Evolutionary conservation across 2,888 invertebrate species (phyloP).

Genomic region (Galerucella calmariensis): DNA sequence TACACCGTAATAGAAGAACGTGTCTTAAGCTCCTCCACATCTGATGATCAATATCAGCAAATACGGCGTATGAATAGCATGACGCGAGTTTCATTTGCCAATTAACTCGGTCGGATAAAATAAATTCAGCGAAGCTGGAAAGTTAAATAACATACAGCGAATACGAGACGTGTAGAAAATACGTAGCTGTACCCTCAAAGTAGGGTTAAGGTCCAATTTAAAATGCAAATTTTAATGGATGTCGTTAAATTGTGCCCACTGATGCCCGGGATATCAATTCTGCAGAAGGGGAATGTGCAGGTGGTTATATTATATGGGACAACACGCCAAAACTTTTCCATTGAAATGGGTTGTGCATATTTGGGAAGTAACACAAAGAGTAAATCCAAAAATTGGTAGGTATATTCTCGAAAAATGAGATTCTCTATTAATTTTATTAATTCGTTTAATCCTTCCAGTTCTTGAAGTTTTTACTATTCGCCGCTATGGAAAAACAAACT

Average conservation of each 20-base stretch:
- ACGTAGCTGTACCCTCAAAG: slow-evolving; percentile 14
- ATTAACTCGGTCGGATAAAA: slow-evolving; percentile 2
- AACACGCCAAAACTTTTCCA: not conserved
- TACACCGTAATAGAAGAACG: slow-evolving; percentile 9
- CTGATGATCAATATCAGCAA: slow-evolving; percentile 10
- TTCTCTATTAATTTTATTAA: too few relatives aligned
- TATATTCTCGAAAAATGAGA: too few relatives aligned
- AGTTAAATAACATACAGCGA: slow-evolving; percentile 27
- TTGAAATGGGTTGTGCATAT: too few relatives aligned
- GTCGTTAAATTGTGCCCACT: slow-evolving; percentile 23
- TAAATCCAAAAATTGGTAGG: too few relatives aligned
- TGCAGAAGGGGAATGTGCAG: not conserved
- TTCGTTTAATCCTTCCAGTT: too few relatives aligned
- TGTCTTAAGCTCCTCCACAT: not conserved
- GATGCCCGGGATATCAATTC: slow-evolving; percentile 12
- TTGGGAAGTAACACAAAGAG: too few relatives aligned
- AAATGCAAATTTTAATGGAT: slow-evolving; percentile 25
- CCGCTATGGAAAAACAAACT: too few relatives aligned
- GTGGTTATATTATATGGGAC: not conserved
- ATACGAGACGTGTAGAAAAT: slow-evolving; percentile 27
- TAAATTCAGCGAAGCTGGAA: slow-evolving; percentile 22
- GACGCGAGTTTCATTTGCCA: slow-evolving; percentile 14
- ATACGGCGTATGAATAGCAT: slow-evolving; percentile 11
- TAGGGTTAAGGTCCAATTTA: slow-evolving; percentile 17
- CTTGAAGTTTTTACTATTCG: too few relatives aligned